Percentiles rank a stretch among this genome's conserved stretches.
Conservation (phyloP, 2,113 vertebrate genomes). For the Seriola rivoliana region DNA sequence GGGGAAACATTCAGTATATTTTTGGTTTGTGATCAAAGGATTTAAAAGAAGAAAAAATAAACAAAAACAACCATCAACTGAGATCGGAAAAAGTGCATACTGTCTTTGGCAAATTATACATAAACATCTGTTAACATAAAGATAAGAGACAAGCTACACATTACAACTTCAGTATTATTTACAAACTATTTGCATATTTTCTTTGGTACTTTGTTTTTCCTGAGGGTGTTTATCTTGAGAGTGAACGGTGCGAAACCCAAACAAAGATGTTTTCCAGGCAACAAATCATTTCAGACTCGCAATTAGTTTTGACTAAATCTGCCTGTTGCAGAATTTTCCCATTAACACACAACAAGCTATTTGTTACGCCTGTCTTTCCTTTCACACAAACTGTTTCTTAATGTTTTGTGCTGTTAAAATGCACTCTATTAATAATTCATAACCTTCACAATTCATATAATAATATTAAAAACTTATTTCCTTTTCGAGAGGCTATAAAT, state of each 20-base stretch:
- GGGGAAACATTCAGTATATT: conserved; percentile 42
- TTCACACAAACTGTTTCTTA: background rate
- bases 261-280: conserved; percentile 10
- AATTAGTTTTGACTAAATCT: conserved; percentile 6
- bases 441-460: background rate
- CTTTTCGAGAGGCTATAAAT: conserved; percentile 25
- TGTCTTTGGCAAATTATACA: conserved; percentile 52
- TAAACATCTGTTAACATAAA: conserved; percentile 37
- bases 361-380: background rate
- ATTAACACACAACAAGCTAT: background rate
- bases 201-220: conserved; percentile 53
- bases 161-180: conserved; percentile 49
- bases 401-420: conserved; percentile 3
- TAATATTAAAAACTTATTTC: background rate
- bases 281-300: background rate
- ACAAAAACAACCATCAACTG: background rate
- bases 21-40: conserved; percentile 33
- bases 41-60: background rate
- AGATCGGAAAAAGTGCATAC: conserved; percentile 30
- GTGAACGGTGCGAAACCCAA: background rate
- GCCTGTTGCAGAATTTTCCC: background rate
- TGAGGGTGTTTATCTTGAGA: conserved; percentile 26
- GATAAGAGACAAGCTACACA: conserved; percentile 27
- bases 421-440: background rate
- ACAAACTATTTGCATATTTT: conserved; percentile 43